These are phyloP conservation scores for Xerus rutilus DNA, from an alignment of 2,797 vertebrate genomes.

Conservation along the genomic window DNA sequence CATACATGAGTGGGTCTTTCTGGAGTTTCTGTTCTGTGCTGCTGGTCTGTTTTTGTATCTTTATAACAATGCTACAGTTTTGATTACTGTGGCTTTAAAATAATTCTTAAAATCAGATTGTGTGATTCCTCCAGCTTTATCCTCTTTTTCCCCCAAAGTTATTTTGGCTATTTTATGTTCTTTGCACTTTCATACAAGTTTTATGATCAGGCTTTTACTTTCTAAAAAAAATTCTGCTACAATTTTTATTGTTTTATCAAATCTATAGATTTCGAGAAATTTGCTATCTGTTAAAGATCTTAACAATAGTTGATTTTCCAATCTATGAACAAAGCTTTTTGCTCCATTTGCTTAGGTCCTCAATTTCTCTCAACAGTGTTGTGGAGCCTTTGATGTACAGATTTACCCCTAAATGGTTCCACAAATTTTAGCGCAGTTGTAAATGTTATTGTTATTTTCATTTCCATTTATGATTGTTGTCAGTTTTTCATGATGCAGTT, in stretches of 20 bases:
- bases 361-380: not conserved
- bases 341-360: not conserved
- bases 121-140: not conserved
- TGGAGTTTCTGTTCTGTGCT: not conserved
- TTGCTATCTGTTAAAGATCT: not conserved
- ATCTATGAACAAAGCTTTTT: not conserved
- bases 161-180: not conserved
- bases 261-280: not conserved
- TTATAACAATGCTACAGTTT: not conserved
- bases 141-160: not conserved
- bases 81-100: not conserved
- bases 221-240: not conserved
- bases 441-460: not conserved
- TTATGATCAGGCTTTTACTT: not conserved
- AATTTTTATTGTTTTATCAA: conserved; percentile 24
- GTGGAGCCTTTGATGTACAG: not conserved
- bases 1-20: not conserved
- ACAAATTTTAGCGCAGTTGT: not conserved
- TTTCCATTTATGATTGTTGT: not conserved
- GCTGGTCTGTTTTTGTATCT: not conserved
- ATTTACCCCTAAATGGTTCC: not conserved
- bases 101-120: not conserved
- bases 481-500: too few relatives aligned
- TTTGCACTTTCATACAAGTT: not conserved
- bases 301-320: not conserved